Base-by-base conservation (phyloP, 2,797 vertebrate species). In the Gymnodraco acuticeps region DNA sequence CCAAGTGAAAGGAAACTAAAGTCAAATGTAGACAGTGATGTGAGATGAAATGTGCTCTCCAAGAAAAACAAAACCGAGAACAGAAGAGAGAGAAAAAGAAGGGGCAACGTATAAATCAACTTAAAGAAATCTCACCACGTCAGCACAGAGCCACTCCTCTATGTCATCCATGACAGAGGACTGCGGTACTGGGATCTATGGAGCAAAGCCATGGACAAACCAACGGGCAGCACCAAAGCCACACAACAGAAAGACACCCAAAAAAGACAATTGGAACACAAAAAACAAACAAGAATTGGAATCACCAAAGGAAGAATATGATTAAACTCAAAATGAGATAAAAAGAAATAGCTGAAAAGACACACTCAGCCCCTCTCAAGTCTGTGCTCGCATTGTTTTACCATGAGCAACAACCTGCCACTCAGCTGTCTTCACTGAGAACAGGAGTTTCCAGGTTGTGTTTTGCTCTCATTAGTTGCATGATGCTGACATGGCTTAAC, bases 121-220 rank as follows among this genome's bases (percentile, higher is more conserved):
- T 93, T 92, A 96, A 96, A 96, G 90, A 91, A 94, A 87, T 97
- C 98, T 99, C 97, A 99, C 98, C 98, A 99, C 95, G 87, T 99
- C 98, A 79, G 96, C 96, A 97, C 97, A 96, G 96, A 99, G 98
- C 98, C 98, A 99, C 94, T 98, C 97, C 97, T 99, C 98, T 96
- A 99, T 98, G 96, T 99, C 98, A 96, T 99, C 98, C 98, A 99
- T 99, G 96, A 99, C 97, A 95, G 97, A 99, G 95, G 98, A 96
- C 96, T 98, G 97, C 92, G 95, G 96, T 92, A 99, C 97, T 45
- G 98, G 98, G 93, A 99, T 98, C 98, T 99, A 97, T 90, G 95
- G 94, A 95, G 95, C 93, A 96, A 96, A 95, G 95, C 95, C 95
- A 95, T 92, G 94, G 84, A 93, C 94, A 89, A 88, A 92, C 91